phyloP scores from a whole-genome alignment of 1,140 invertebrate genomes.

The Spodoptera litura region DNA sequence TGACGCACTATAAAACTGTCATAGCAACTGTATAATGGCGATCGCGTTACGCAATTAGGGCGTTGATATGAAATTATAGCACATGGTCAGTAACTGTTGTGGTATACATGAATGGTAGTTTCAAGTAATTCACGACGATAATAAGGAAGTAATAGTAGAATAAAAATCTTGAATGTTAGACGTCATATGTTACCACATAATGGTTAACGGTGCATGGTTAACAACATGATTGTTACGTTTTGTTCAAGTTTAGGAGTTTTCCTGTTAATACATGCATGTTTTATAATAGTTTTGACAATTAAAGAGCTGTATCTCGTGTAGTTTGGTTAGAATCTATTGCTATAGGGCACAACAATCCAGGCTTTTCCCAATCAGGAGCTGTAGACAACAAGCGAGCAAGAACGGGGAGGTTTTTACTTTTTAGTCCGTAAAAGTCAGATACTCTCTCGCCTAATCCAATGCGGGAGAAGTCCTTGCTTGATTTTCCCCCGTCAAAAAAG shows the following conservation, averaged over 20 bases:
- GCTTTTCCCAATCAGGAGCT: too few species aligned
- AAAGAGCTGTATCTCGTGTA: background rate
- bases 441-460: too few species aligned
- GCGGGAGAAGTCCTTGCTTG: too few species aligned
- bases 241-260: background rate
- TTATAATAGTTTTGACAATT: background rate
- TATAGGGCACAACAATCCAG: too few species aligned
- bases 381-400: too few species aligned
- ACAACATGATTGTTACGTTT: constrained; percentile 26
- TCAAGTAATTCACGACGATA: background rate
- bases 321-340: too few species aligned
- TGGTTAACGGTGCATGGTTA: constrained; percentile 11
- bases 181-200: constrained; percentile 19
- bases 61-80: background rate
- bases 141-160: constrained; percentile 27
- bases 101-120: background rate
- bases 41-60: background rate
- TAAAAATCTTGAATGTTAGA: constrained; percentile 24
- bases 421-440: too few species aligned
- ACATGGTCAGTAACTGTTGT: background rate
- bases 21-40: too few species aligned
- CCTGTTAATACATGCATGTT: too few species aligned
- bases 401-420: too few species aligned
- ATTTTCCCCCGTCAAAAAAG: too few species aligned
- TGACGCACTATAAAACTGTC: too few species aligned